Conservation (phyloP, 2,888 invertebrate genomes). For the Taphrorychus bicolor region DNA sequence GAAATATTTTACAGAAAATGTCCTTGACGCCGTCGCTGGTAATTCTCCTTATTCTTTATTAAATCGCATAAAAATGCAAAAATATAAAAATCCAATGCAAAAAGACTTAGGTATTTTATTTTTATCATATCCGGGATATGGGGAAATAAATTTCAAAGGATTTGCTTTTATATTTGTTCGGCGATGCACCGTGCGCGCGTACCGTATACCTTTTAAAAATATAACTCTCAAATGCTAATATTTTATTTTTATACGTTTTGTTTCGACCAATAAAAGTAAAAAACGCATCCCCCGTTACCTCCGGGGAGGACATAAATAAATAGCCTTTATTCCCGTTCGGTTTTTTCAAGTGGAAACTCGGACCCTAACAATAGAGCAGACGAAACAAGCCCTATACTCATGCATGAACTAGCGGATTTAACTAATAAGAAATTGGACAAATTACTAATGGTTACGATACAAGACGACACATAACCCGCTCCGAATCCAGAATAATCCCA, state of each 20-base stretch:
- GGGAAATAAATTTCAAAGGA: conserved; percentile 42
- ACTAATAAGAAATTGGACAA: background rate
- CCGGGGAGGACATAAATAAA: conserved; percentile 33
- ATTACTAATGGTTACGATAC: background rate
- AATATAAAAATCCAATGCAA: conserved; percentile 42
- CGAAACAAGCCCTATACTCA: no score
- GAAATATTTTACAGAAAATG: no score
- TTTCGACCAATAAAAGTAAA: conserved; percentile 38
- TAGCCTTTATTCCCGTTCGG: conserved; percentile 12
- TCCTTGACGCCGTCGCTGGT: conserved; percentile 24
- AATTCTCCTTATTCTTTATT: conserved; percentile 36
- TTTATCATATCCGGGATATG: conserved; percentile 42
- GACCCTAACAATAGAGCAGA: no score
- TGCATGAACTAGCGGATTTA: no score
- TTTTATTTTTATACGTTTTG: conserved; percentile 42
- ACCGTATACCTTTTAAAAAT: conserved; percentile 40
- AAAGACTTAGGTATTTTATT: conserved; percentile 42
- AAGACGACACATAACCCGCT: conserved; percentile 11
- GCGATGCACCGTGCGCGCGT: conserved; percentile 38
- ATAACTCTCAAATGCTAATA: conserved; percentile 42
- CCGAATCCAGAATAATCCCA: conserved; percentile 9
- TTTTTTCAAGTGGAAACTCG: conserved; percentile 9
- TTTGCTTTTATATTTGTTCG: conserved; percentile 42
- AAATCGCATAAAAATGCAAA: conserved; percentile 41
- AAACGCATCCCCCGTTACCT: conserved; percentile 30